Base-by-base conservation (phyloP, 2,797 vertebrate species). In the Gorsachius magnificus region DNA sequence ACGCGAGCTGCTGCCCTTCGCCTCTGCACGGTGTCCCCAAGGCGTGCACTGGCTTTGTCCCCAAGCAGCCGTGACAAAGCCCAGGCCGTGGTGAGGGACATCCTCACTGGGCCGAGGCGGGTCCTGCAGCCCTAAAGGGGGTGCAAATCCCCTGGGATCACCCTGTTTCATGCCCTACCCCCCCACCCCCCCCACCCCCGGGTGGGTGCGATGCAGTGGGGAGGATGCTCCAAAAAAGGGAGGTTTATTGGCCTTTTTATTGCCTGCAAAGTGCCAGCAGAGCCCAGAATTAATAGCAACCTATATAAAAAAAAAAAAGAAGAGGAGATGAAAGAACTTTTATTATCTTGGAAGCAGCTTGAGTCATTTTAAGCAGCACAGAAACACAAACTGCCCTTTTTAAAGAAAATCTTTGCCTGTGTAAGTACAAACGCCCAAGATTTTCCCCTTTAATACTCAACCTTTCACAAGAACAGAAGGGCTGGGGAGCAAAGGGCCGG, bases 271-370 rank as follows among this genome's bases (percentile, higher is more conserved):
- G 50, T 45, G 72, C 87, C 45, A 54, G 77, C 51, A 92, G 76
- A 74, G 70, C 36, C 33, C 53, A 4, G 65, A 51, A 17, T 83
- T 60, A 76, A 65, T 61, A 72, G 58, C n/a, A 65, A 36, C 51
- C 66, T 20, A 17, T 25, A 43, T 46, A 43, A 14, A 31, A 22
- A 38, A 28, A n/a, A 41, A 2, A 33, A 1, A 69, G 29, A n/a
- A 60, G 70, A 83, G 65, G 38, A 58, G 82, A 75, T 57, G 31
- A 93, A 84, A 83, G 51, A 50, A 46, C 26, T 96, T 88, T 61
- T 22, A 72, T 61, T 70, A 20, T 35, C 61, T 88, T 4, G 2
- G 81, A 65, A 72, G 80, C 7, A 24, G 25, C 50, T 63, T 0
- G 0, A 83, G 57, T 29, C 3, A 2, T 75, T 87, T 84, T 21